phyloP scores from a whole-genome alignment of 2,888 invertebrate species.

The Elmis aenea region DNA sequence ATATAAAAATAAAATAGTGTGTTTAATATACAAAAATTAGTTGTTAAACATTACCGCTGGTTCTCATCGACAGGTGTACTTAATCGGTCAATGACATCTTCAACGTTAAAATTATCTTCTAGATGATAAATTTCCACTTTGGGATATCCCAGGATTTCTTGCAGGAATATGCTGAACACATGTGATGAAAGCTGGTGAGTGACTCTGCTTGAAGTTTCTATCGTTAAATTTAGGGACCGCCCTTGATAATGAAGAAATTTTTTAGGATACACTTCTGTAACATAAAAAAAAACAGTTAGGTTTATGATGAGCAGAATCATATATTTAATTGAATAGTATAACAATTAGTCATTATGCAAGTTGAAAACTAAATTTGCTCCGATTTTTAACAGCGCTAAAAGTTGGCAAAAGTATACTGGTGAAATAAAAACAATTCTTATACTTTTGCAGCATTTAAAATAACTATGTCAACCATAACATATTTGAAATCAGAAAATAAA shows the following conservation, averaged over 20 bases:
- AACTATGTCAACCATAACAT: too few relatives aligned
- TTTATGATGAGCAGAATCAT: not conserved
- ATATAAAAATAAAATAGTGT: too few relatives aligned
- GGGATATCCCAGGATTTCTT: constrained; percentile 48
- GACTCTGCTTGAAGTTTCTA: constrained; percentile 53
- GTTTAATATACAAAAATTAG: too few relatives aligned
- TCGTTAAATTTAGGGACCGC: constrained; percentile 43
- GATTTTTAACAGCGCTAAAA: too few relatives aligned
- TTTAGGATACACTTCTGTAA: constrained; percentile 50
- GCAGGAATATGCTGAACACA: constrained; percentile 55
- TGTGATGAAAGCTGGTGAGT: constrained; percentile 55
- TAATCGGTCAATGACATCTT: constrained; percentile 40
- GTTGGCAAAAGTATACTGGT: too few relatives aligned
- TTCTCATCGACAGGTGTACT: constrained; percentile 20
- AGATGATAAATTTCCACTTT: constrained; percentile 42
- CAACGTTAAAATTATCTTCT: constrained; percentile 46
- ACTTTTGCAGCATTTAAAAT: too few relatives aligned
- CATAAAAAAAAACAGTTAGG: not conserved
- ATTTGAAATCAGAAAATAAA: too few relatives aligned
- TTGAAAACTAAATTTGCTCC: too few relatives aligned
- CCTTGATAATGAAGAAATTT: constrained; percentile 44
- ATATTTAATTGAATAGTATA: too few relatives aligned
- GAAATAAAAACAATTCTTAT: too few relatives aligned
- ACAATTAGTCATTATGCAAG: too few relatives aligned
- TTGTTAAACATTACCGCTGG: too few relatives aligned